These are phyloP conservation scores for Microctenopoma steveboyesi DNA, from an alignment of 2,797 vertebrate genomes.

Conservation along the genomic window DNA sequence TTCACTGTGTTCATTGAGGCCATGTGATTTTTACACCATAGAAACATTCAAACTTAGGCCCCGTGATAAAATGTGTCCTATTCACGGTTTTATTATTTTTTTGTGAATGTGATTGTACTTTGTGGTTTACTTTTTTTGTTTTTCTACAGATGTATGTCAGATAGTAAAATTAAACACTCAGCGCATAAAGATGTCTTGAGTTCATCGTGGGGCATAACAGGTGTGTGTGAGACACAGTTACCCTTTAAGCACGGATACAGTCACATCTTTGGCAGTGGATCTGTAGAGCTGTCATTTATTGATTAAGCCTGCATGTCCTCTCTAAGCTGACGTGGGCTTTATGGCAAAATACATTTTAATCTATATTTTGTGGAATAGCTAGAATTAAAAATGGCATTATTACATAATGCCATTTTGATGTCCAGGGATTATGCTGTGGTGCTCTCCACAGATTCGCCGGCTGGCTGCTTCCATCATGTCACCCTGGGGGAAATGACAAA, in stretches of 20 bases:
- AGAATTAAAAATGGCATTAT: constrained; percentile 6
- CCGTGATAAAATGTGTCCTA: too few species aligned
- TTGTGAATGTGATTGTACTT: too few species aligned
- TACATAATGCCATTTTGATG: constrained; percentile 81
- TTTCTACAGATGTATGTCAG: too few species aligned
- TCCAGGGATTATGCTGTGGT: constrained; percentile 74
- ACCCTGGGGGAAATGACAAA: constrained; percentile 38
- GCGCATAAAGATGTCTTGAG: neutral
- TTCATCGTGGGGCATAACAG: neutral
- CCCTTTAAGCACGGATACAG: constrained; percentile 8
- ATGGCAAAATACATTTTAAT: constrained; percentile 66
- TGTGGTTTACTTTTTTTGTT: too few species aligned
- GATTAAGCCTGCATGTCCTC: constrained; percentile 47
- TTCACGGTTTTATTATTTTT: too few species aligned
- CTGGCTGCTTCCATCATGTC: constrained; percentile 44
- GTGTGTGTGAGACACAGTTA: neutral
- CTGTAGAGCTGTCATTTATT: constrained; percentile 50
- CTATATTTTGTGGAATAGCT: constrained; percentile 47
- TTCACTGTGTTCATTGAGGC: neutral
- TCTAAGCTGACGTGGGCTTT: constrained; percentile 42
- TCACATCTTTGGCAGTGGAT: constrained; percentile 32
- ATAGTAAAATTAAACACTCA: too few species aligned
- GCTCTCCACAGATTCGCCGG: constrained; percentile 51
- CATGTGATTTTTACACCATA: neutral
- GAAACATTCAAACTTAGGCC: neutral